Conservation (phyloP, 2,888 invertebrate genomes). For the Rhagonycha lutea region DNA sequence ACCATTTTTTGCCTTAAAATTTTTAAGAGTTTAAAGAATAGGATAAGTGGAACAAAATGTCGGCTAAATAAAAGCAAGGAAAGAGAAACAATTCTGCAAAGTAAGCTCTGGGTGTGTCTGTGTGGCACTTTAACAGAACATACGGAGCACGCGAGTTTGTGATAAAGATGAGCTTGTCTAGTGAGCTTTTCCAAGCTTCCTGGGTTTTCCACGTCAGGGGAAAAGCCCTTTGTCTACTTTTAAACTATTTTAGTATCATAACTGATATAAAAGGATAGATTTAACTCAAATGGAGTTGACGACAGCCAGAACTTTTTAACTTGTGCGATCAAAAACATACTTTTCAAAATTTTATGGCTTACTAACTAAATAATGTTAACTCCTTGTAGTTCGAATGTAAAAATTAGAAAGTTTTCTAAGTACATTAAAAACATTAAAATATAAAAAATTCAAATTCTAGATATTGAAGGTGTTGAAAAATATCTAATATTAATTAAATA, state of each 20-base stretch:
- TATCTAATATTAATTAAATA: no score
- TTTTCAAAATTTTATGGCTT: background rate
- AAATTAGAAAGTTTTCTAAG: background rate
- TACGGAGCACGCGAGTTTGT: slow-evolving; percentile 40
- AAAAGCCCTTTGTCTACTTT: slow-evolving; percentile 34
- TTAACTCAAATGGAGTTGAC: background rate
- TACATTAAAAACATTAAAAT: background rate
- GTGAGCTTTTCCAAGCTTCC: slow-evolving; percentile 37
- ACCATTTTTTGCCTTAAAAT: background rate
- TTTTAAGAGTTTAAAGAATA: slow-evolving; percentile 18
- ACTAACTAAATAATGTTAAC: background rate
- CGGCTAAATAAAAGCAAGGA: slow-evolving; percentile 39
- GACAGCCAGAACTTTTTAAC: background rate
- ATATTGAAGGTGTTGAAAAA: no score
- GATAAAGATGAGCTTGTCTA: slow-evolving; percentile 39
- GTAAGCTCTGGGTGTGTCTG: slow-evolving; percentile 48
- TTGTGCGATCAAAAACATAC: background rate
- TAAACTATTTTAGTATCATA: slow-evolving; percentile 33
- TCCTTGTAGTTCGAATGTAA: background rate
- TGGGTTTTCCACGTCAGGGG: slow-evolving; percentile 33
- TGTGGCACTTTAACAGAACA: slow-evolving; percentile 44
- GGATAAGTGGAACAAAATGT: slow-evolving; percentile 38
- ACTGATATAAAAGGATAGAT: slow-evolving; percentile 16
- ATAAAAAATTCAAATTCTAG: background rate
- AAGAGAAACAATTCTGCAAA: slow-evolving; percentile 46